Evolutionary conservation across 2,888 invertebrate species (phyloP).

Genomic region (Sesamia inferens): DNA sequence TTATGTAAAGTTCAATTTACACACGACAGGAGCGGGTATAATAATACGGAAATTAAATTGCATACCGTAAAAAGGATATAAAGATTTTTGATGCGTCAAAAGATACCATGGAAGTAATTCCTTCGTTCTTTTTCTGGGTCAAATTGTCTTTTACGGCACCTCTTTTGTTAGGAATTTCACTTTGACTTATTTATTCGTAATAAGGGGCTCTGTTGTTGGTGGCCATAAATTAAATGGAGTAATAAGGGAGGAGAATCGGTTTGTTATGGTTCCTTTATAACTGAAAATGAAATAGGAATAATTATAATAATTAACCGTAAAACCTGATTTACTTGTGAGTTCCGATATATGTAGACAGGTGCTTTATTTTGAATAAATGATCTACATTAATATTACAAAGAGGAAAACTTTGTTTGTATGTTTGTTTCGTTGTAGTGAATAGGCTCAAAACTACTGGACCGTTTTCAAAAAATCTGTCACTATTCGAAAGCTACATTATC

Average conservation of each 20-base stretch:
- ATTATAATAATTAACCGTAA: too few species aligned
- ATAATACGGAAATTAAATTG: constrained; percentile 79
- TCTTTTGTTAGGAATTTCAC: constrained; percentile 53
- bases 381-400: too few species aligned
- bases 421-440: too few species aligned
- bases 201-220: constrained; percentile 17
- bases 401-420: too few species aligned
- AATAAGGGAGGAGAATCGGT: not conserved
- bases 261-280: constrained; percentile 16
- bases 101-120: constrained; percentile 73
- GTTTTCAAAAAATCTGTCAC: too few species aligned
- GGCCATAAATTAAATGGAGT: constrained; percentile 7
- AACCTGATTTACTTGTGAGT: not conserved
- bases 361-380: not conserved
- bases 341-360: not conserved
- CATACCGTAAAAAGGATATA: constrained; percentile 77
- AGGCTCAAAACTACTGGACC: too few species aligned
- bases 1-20: constrained; percentile 65
- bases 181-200: constrained; percentile 40
- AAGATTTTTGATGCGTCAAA: constrained; percentile 75
- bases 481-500: too few species aligned
- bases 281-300: not conserved
- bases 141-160: constrained; percentile 56
- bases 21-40: constrained; percentile 52
- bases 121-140: constrained; percentile 63